Evolutionary conservation across 2,888 invertebrate species (phyloP), one percentile per base, ranked within the genome.

Genomic region (Hesperia comma): DNA sequence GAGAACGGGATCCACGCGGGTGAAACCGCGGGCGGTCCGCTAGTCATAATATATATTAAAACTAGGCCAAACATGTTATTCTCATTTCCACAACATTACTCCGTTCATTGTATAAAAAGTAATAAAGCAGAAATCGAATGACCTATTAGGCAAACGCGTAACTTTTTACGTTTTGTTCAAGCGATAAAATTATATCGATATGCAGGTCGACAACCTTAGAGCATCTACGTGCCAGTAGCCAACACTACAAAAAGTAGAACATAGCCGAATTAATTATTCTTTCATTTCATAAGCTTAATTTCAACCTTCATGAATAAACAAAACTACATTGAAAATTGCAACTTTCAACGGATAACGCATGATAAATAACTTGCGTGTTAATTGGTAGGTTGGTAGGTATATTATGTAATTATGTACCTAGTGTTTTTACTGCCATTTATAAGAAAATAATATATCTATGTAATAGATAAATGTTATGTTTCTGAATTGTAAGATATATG

Each of bases 141-240:
- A 63, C 62, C 62, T 43, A 63, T 46, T 63, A 63, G 40, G 41
- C 61, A 62, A 40, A 40, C 40, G 62, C 40, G 19, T 54, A 63
- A 55, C 54, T 55, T 55, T 55, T 55, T 37, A 33, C 55, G 62
- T 37, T 40, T 26, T 26, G 41, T 62, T 62, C 41, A 62, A 43
- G 19, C 41, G 43, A 54, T 62, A 32, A 7, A 17, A 54, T 61
- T 17, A 15, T 43, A 43, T 62, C 43, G 54, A 14, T n/a, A 33
- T 26, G 21, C 6, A 43, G 55, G 62, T 62, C 62, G 43, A 54
- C 43, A 43, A 55, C 40, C 54, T 17, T 17, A 54, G 2, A 37
- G 19, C 32, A 54, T 8, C 32, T 8, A 53, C 54, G 54, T n/a
- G 32, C 32, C 32, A 49, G 12, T 19, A 10, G 19, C n/a, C 12